These are phyloP conservation scores for Notechis scutatus DNA, from an alignment of 2,113 vertebrate genomes.

Conservation along the genomic window DNA sequence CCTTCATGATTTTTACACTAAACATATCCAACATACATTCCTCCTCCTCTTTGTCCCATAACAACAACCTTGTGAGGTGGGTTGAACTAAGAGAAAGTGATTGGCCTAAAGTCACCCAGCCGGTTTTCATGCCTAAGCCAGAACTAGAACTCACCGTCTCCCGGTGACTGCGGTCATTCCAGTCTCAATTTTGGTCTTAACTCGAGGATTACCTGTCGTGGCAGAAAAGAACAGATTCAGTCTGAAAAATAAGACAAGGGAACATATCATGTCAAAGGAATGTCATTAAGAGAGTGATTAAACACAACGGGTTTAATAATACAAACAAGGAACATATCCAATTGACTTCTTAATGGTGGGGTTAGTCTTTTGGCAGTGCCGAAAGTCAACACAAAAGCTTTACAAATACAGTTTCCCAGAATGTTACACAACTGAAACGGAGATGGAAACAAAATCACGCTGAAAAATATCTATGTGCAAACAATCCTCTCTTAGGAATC, in stretches of 20 bases:
- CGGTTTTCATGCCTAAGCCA: no score
- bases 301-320: not conserved
- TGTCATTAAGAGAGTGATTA: not conserved
- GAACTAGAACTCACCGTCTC: no score
- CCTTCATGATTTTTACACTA: no score
- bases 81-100: no score
- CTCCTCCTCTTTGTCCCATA: no score
- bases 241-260: not conserved
- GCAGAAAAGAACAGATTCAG: not conserved
- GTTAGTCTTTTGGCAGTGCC: not conserved
- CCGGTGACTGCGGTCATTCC: not conserved
- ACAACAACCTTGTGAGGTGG: no score
- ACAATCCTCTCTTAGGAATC: not conserved
- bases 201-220: fast-evolving
- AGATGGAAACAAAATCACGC: not conserved
- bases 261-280: not conserved
- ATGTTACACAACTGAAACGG: not conserved
- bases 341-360: not conserved
- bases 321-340: not conserved
- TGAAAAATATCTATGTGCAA: not conserved
- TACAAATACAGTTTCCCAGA: not conserved
- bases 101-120: no score
- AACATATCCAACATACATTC: no score
- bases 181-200: not conserved
- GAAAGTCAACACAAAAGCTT: not conserved